Base-by-base conservation (phyloP, 1,140 invertebrate genomes). In the Drosophila sproati region DNA sequence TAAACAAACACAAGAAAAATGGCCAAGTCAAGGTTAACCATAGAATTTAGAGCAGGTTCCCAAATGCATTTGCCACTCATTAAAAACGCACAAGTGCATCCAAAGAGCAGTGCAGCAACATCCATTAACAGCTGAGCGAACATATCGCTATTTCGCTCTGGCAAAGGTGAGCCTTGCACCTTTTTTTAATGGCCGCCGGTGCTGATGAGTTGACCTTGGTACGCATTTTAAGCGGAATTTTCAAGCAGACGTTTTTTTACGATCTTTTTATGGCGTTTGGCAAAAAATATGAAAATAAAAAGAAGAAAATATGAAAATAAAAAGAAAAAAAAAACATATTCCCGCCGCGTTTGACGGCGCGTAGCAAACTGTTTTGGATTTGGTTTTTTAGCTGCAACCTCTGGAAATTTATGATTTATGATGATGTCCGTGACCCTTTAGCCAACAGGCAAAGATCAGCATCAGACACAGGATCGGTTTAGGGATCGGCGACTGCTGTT, bases 361-460 rank as follows among this genome's bases (percentile, higher is more conserved):
- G 85, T 75, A 79, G 77, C 77, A 62, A 88, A 85, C 63, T 52
- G 73, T 89, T 85, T 88, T 83, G 74, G 74, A 75, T 88, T 85
- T 90, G 80, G 80, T 90, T 89, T 89, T 88, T 88, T 78, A 89
- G 74, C 70, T 54, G 64, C 63, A 75, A 66, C 57, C 78, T 73
- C 75, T 79, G 73, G 68, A 87, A 91, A 88, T 88, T 80, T 91
- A 91, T 91, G 82, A 91, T 91, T 91, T 91, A 91, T 75, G 85
- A 80, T 68, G 73, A 85, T 63, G 56, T 61, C 78, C 87, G 83
- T 87, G 82, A 82, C 83, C 85, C 85, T 89, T 88, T 88, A 75
- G 85, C 80, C 82, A 68, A 77, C 63, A 82, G 73, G 61, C 50
- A 59, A 10, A 72, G 61, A 72, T 76, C 73, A 48, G 52, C 68